Conservation (phyloP, 1,140 invertebrate genomes). For the Formica selysi region DNA sequence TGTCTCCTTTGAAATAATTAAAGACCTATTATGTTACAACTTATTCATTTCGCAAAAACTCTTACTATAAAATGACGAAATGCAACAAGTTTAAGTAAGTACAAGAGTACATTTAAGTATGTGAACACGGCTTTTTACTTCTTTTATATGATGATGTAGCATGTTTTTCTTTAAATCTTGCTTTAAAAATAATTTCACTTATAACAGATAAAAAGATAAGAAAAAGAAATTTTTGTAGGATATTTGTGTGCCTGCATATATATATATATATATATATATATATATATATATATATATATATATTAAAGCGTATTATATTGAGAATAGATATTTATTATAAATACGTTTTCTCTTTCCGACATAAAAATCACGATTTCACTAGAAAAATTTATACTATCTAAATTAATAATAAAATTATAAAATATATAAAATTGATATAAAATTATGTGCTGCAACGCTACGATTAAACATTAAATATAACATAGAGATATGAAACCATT, state of each 20-base stretch:
- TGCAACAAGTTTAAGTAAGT: constrained; percentile 1
- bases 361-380: no score
- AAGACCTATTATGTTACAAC: background rate
- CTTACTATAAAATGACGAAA: background rate
- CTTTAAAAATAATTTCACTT: background rate
- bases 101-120: background rate
- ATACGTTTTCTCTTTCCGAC: no score
- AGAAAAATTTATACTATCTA: no score
- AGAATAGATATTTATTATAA: no score
- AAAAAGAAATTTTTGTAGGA: background rate
- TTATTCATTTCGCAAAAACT: background rate
- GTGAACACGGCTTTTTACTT: background rate
- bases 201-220: background rate
- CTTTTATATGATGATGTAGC: background rate
- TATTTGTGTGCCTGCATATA: background rate
- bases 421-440: no score
- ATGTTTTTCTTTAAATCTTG: background rate
- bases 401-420: no score
- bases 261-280: no score
- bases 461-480: no score
- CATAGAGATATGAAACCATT: no score
- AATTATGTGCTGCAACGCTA: no score
- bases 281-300: no score
- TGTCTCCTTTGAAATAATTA: background rate
- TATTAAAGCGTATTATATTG: no score